Evolutionary conservation across 1,140 invertebrate genomes (phyloP), one percentile per base, ranked within the genome.

Genomic region (Zeugodacus cucurbitae): DNA sequence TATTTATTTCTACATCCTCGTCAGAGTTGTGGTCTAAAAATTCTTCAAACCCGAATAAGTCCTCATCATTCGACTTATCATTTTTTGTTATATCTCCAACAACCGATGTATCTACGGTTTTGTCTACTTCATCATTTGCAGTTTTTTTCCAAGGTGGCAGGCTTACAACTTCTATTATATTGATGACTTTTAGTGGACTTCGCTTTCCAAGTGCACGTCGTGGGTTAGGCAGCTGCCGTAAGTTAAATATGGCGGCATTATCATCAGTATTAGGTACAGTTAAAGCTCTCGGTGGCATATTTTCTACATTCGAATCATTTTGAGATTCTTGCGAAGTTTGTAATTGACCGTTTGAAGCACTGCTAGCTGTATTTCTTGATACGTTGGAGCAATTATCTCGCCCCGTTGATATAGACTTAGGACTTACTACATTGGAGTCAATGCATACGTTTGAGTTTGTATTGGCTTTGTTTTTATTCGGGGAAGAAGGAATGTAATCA

Each of bases 241-340:
- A 32, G 67, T 91, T 91, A 57, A 90, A 88, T 0, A 34, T 62
- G 64, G 89, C 87, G 32, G 88, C 86, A 88, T 89, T 92, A 17
- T 90, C 89, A 5, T 88, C 67, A 11, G 41, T 62, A 17, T 32
- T 89, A 17, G n/a, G 11, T 1, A 20, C 29, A 62, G 26, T 29
- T 89, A n/a, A 48, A 22, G 22, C 59, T 1, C 22, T 29, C 0
- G 91, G 91, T 17, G 92, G 89, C 11, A 89, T 85, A 89, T 93
- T 93, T 88, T 93, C 92, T 2, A 89, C 90, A 88, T 93, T 93
- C 0, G 92, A 93, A 87, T 93, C 89, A 64, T 93, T 91, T 8
- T 37, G 57, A 34, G 29, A 89, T 37, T 67, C 86, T 48, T 34
- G 86, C 7, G 89, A 88, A 0, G 37, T 20, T 20, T 57, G 26